A percentile compares a stretch with the other conserved stretches of the same genome.
These are phyloP conservation scores for Xiphophorus couchianus DNA, from an alignment of 2,113 vertebrate genomes.

Conservation along the genomic window DNA sequence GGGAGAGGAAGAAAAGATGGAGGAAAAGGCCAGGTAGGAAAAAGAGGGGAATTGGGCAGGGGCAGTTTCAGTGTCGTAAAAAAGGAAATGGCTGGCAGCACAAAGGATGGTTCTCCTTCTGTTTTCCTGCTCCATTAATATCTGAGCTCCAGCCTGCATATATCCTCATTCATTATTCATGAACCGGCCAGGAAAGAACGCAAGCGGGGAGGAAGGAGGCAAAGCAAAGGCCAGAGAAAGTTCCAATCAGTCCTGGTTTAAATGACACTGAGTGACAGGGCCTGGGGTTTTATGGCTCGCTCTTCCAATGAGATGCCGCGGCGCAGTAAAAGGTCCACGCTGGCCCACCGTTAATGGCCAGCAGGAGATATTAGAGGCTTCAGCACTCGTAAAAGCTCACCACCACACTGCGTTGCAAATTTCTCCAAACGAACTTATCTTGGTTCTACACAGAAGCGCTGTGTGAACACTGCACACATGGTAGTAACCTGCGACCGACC, in stretches of 20 bases:
- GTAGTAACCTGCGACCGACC: conserved; percentile 30
- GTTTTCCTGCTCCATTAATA: conserved; percentile 93
- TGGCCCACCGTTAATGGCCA: conserved; percentile 84
- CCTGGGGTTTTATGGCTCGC: conserved; percentile 85
- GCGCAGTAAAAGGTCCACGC: conserved; percentile 88
- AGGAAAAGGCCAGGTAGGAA: conserved; percentile 33
- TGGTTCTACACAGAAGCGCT: conserved; percentile 12
- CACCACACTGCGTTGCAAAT: conserved; percentile 63
- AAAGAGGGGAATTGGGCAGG: conserved; percentile 29
- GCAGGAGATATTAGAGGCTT: conserved; percentile 88
- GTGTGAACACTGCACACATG: conserved; percentile 21
- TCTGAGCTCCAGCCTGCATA: conserved; percentile 84
- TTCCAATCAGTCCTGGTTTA: conserved; percentile 96
- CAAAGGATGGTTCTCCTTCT: conserved; percentile 82
- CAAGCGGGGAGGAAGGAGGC: conserved; percentile 67
- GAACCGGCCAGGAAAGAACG: conserved; percentile 83
- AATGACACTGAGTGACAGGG: conserved; percentile 98
- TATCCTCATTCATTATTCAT: conserved; percentile 99
- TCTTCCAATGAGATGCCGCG: conserved; percentile 78
- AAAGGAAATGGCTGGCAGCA: conserved; percentile 76
- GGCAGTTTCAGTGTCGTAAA: conserved; percentile 59
- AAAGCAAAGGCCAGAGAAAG: conserved; percentile 91
- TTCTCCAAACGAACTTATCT: conserved; percentile 45
- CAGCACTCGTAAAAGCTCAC: conserved; percentile 77
- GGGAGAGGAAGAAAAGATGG: conserved; percentile 35